Conservation (phyloP, 2,888 invertebrate genomes). For the Temnothorax rugatulus region DNA sequence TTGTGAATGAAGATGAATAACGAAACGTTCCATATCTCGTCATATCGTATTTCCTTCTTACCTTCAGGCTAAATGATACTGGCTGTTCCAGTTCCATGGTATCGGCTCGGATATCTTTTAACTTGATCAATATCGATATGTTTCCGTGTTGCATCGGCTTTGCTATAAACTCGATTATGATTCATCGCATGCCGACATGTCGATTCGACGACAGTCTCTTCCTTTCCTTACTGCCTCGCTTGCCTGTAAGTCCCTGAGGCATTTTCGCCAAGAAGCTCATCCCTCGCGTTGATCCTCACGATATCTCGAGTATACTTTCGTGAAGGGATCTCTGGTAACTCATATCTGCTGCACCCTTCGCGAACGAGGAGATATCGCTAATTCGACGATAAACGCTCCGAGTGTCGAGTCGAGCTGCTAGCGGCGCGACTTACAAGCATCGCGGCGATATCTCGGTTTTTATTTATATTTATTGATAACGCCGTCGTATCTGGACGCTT, state of each 20-base stretch:
- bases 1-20: neutral
- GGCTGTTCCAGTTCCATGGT: neutral
- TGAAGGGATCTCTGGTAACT: constrained; percentile 37
- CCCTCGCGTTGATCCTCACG: constrained; percentile 38
- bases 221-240: constrained; percentile 10
- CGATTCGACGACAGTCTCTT: constrained; percentile 36
- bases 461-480: constrained; percentile 41
- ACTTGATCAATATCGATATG: constrained; percentile 26
- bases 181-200: constrained; percentile 8
- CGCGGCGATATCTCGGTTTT: constrained; percentile 47
- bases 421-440: constrained; percentile 35
- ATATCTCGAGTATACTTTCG: constrained; percentile 46
- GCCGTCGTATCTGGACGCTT: constrained; percentile 4
- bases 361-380: constrained; percentile 45
- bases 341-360: constrained; percentile 22
- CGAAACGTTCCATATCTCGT: neutral
- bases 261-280: constrained; percentile 39
- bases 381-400: constrained; percentile 54
- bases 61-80: neutral
- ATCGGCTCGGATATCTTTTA: constrained; percentile 23
- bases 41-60: neutral
- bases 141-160: constrained; percentile 39
- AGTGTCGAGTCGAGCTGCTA: constrained; percentile 27
- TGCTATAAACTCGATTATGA: constrained; percentile 22
- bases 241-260: constrained; percentile 22